Evolutionary conservation across 92 coral and sea anemone genomes (phyloP), one percentile per base, ranked within the genome.

Genomic region (Pocillopora meandrina): DNA sequence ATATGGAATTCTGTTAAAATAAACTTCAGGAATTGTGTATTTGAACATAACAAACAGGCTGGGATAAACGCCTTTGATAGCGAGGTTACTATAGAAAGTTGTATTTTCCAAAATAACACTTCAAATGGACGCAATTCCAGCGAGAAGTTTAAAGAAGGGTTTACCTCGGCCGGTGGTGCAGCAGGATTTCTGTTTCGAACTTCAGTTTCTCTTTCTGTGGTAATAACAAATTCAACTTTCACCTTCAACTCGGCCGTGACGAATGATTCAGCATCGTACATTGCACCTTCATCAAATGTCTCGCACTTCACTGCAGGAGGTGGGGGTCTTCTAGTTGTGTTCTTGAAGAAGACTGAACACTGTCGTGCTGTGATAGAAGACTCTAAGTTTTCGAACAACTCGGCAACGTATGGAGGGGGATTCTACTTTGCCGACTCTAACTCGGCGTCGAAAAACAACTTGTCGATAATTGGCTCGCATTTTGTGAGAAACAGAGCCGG

Each of bases 401-500:
- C 85, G 3, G 98, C 98, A n/a, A 87, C 98, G 0, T 87, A 87
- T 61, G 98, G 98, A 11, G 98, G 98, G 15, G 98, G 92, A 18
- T 65, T 96, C 42, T 86, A 80, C 69, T 75, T 96, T 31, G 73
- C 88, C 17, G 82, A 78, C 60, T 33, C 91, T 17, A 92, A 92
- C 18, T 23, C 52, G 18, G 88, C 98, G 12, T n/a, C 71, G 14
- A 74, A 72, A 18, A 94, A 92, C 82, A 81, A 49, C 9, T 78
- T 86, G 12, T 52, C 72, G 10, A 73, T 96, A 47, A 78, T 81
- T 13, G 78, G 76, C 66, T 76, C 89, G 61, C 71, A 52, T 12
- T 86, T 94, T 60, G 55, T 31, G 7, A 61, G 57, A 17, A 96
- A 96, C 78, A 49, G 56, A 21, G 99, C 95, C 6, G 87, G 90